These are phyloP conservation scores for Frankliniella fusca DNA, from an alignment of 2,888 invertebrate genomes.

Conservation along the genomic window DNA sequence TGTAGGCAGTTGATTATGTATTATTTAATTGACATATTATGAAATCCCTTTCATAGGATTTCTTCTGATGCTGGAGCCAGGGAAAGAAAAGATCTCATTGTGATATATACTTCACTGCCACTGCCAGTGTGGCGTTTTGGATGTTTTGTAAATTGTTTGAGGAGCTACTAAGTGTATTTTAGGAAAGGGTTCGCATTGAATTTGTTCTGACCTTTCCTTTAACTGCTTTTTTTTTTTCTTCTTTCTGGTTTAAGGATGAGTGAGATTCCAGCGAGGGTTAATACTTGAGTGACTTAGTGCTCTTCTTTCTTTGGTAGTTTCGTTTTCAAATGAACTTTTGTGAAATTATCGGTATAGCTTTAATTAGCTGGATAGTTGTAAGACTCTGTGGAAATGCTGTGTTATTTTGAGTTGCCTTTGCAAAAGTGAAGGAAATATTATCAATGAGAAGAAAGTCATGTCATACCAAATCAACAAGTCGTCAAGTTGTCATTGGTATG, in stretches of 20 bases:
- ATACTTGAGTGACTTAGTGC: too few species aligned
- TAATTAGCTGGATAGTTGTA: too few species aligned
- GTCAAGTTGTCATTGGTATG: too few species aligned
- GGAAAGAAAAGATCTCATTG: neutral
- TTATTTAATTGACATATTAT: neutral
- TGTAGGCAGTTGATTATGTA: neutral
- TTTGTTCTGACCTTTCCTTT: too few species aligned
- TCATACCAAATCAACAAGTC: too few species aligned
- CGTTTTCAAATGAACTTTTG: neutral
- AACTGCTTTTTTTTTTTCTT: too few species aligned
- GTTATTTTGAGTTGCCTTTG: too few species aligned
- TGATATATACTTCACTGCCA: neutral
- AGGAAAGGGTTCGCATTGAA: too few species aligned
- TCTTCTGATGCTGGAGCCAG: neutral
- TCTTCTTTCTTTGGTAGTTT: neutral
- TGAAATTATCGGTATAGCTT: neutral
- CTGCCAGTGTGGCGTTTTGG: neutral
- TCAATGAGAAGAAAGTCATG: neutral
- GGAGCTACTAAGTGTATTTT: too few species aligned
- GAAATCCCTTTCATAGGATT: neutral
- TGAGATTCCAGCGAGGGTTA: too few species aligned
- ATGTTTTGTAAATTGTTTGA: neutral
- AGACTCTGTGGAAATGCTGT: neutral
- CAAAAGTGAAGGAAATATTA: too few species aligned
- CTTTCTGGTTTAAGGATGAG: too few species aligned